Evolutionary conservation across 2,113 vertebrate species (phyloP), one percentile per base, ranked within the genome.

Genomic region (Anser brachyrhynchus): DNA sequence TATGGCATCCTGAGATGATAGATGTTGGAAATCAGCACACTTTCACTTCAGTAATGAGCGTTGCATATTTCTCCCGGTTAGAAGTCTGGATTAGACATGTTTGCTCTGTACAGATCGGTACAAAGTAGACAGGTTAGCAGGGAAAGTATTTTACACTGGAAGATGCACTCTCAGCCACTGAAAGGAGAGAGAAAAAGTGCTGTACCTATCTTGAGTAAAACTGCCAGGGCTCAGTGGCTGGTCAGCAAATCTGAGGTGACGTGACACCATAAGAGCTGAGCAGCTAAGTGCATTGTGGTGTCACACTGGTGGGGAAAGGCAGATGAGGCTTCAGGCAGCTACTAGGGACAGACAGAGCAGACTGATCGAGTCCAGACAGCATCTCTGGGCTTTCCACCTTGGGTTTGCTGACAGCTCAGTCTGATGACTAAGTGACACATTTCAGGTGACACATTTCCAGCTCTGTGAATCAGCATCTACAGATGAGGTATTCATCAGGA

Each of bases 21-120:
- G 62, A 18, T 15, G 5, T 13, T 1, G 3, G 31, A 33, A 92
- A 80, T 92, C 58, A 35, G 79, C 35, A 57, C 17, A 82, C 31
- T n/a, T 11, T 59, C 46, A 29, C 46, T 49, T 59, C 0, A 0
- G 11, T 35, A 89, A 71, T 0, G 2, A 78, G 25, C 1, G 6
- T 3, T 67, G 26, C 1, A 0, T 84, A 28, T 67, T 71, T 87
- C 67, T 81, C 46, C 10, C 0, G 0, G 35, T 26, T 19, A 84
- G 66, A 90, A 75, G 23, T 25, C 65, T 57, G n/a, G 19, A 67
- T 15, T 28, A 71, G 51, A 18, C 21, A 31, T 3, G 7, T 55
- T 82, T 67, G 17, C 20, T 25, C 13, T 3, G 9, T 22, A n/a
- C 13, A 43, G 25, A 43, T 3, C 13, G 19, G 31, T 76, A 72